Base-by-base conservation (phyloP, 2,797 vertebrate genomes). In the Podarcis siculus region DNA sequence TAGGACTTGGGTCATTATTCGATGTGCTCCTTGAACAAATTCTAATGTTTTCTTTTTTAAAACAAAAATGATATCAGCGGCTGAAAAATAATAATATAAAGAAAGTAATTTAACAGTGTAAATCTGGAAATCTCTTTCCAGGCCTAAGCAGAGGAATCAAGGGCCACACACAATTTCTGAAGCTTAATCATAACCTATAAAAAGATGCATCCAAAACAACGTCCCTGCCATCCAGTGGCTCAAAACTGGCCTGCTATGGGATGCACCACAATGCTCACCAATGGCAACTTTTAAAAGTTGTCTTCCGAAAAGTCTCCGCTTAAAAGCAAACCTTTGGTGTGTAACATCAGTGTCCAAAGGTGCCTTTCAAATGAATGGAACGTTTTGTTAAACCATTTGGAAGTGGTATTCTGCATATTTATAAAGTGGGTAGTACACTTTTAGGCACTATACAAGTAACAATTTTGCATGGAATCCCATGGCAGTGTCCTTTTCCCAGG, bases 81-180 rank as follows among this genome's bases (percentile, higher is more conserved):
- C n/a, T 89, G 79, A 61, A 89, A 49, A 71, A 76, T 78, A 23
- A 17, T 4, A 86, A 7, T 87, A 55, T 55, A 55, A 55, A 55
- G 13, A 15, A 55, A 55, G 13, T 55, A 55, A 55, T 55, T 66
- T 92, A 5, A 39, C 79, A 6, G 0, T 72, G 77, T 85, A 64
- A 81, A 86, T 61, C 15, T 2, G 78, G 82, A 90, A 94, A 35
- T 86, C 37, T 69, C 30, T 86, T 73, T 83, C 66, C 85, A 66
- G 83, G 82, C 85, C 69, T 58, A 67, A 13, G 85, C 58, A 91
- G 93, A 23, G 30, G 85, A 82, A 87, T 71, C 81, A 90, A 84
- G 27, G 71, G 35, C 64, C 87, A n/a, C 45, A 88, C 83, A 35
- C 45, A 87, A 1, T 42, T 8, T 61, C 3, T 2, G 80, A 1